Percentiles rank a stretch among this genome's conserved stretches.
Evolutionary conservation across 2,113 vertebrate species (phyloP).

Genomic region (Notarius quadriscutis): DNA sequence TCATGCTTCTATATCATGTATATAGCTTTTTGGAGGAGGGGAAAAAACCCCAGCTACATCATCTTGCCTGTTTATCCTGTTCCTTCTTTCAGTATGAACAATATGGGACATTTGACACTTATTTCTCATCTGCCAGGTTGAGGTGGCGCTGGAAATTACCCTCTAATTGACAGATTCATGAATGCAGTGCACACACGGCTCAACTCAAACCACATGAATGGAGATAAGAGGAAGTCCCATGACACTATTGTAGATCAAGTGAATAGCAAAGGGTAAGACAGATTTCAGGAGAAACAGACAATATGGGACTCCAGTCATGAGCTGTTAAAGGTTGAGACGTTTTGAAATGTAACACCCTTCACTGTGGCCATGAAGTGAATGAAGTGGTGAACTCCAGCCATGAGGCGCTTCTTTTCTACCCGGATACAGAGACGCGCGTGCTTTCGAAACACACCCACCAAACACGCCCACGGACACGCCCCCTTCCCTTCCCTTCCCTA

Average conservation of each 20-base stretch:
- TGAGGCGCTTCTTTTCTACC: slow-evolving; percentile 40
- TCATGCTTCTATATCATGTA: neutral
- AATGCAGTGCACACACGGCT: neutral
- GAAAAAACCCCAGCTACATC: too few species aligned
- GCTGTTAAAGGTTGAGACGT: neutral
- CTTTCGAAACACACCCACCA: neutral
- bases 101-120: neutral
- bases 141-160: slow-evolving; percentile 51
- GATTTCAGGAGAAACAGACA: neutral
- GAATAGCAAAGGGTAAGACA: neutral
- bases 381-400: neutral
- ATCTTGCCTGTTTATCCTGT: neutral
- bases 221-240: slow-evolving; percentile 59
- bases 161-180: slow-evolving; percentile 30
- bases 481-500: neutral
- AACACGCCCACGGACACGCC: neutral
- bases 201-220: slow-evolving; percentile 70
- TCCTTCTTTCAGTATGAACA: neutral
- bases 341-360: neutral
- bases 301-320: neutral
- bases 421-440: slow-evolving; percentile 40
- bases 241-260: slow-evolving; percentile 54
- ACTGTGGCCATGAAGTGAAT: neutral
- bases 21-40: neutral
- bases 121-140: neutral